Evolutionary conservation across 2,888 invertebrate genomes (phyloP), one percentile per base, ranked within the genome.

Genomic region (Selenia dentaria): DNA sequence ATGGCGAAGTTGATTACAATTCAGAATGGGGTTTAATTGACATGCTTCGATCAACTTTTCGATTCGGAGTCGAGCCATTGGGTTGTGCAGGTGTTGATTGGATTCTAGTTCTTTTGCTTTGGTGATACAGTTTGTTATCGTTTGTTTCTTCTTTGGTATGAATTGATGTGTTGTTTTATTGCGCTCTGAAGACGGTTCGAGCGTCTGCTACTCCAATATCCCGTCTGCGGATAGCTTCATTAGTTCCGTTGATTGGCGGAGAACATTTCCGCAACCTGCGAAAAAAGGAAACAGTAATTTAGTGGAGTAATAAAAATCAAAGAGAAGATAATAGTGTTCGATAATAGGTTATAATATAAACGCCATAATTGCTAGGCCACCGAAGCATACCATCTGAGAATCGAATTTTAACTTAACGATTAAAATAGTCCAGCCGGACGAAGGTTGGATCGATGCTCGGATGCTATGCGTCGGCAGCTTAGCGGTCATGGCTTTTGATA

Each of bases 181-280:
- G 75, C 75, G 60, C 64, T 68, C 56, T 66, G 70, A 75, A 73
- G 74, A 71, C 64, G 67, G 70, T 67, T 76, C 65, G 69, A 82
- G 77, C 72, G 74, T 74, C 71, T 73, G 75, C 83, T 83, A 82
- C 75, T 84, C 65, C 82, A 88, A 88, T 89, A 87, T 88, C 84
- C 88, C 79, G 81, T 64, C 72, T 74, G 79, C 67, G 83, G 86
- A 89, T 87, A 87, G 87, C 83, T 86, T 88, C 87, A 89, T 88
- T 87, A 90, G 81, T 68, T 70, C 61, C 75, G 73, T 70, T 76
- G 82, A 84, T 81, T 83, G 76, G 70, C 75, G 79, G 62, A 72
- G 78, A 74, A 75, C 76, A 65, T 71, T 76, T 79, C 72, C 37
- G 33, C 37, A 24, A 42, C 47, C 78, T 69, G 79, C 72, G 84